A percentile compares a stretch with the other conserved stretches of the same genome.
Evolutionary conservation across 2,113 vertebrate genomes (phyloP).

Genomic region (Gobio gobio): DNA sequence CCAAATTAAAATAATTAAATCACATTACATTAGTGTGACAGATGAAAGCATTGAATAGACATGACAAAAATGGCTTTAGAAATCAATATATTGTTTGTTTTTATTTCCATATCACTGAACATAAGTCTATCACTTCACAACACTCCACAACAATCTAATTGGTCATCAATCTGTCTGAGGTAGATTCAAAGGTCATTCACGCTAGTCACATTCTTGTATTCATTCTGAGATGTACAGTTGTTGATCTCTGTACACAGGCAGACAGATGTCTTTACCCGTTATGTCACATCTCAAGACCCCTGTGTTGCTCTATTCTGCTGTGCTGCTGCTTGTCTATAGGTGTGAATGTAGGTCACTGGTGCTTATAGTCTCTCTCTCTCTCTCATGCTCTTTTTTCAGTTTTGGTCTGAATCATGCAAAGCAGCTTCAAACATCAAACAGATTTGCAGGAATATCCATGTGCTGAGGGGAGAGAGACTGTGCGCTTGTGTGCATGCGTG

Average conservation of each 20-base stretch:
- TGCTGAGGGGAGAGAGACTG: slow-evolving; percentile 18
- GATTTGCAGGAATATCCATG: slow-evolving; percentile 40
- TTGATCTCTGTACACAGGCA: not conserved
- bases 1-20: not conserved
- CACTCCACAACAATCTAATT: not conserved
- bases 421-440: slow-evolving; percentile 38
- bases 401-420: slow-evolving; percentile 42
- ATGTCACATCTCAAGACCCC: not conserved
- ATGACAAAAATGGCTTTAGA: not conserved
- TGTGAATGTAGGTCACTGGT: slow-evolving; percentile 49
- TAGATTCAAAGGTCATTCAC: not conserved
- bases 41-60: not conserved
- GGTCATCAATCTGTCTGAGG: not conserved
- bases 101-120: not conserved
- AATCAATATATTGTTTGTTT: not conserved
- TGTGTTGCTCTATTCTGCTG: not conserved
- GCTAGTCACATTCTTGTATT: not conserved
- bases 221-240: not conserved
- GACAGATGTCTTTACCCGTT: not conserved
- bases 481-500: not conserved
- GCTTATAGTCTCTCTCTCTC: slow-evolving; percentile 5
- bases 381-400: not conserved
- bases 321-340: not conserved
- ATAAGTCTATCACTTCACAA: not conserved
- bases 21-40: not conserved